phyloP scores from a whole-genome alignment of 2,113 vertebrate genomes.

The Gallinago jamesoni region DNA sequence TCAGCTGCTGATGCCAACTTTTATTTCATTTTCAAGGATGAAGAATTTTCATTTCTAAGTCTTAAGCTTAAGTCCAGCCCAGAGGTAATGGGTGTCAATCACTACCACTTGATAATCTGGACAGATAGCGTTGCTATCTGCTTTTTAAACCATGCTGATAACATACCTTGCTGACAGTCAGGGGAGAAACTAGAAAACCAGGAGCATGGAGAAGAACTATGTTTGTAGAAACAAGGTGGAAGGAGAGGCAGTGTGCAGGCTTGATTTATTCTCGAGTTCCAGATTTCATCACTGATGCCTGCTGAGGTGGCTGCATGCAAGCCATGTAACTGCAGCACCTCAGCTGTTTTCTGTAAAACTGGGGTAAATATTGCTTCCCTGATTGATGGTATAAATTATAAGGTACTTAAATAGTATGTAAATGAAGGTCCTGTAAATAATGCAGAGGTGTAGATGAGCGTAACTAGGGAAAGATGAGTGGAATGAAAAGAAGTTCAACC shows the following conservation, averaged over 20 bases:
- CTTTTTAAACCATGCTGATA: not conserved
- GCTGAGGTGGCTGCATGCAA: not conserved
- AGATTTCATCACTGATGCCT: not conserved
- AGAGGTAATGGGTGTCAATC: not conserved
- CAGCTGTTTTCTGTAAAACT: not conserved
- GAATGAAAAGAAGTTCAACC: not conserved
- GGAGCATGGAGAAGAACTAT: not conserved
- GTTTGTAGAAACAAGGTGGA: not conserved
- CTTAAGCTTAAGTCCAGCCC: not conserved
- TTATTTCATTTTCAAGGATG: not conserved
- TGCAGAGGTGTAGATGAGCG: not conserved
- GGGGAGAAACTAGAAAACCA: not conserved
- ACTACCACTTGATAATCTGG: not conserved
- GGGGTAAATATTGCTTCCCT: not conserved
- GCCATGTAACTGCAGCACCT: not conserved
- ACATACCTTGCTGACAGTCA: not conserved
- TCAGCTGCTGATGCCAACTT: not conserved
- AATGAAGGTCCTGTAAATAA: slow-evolving; percentile 24
- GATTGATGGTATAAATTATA: not conserved
- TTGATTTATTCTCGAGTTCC: not conserved
- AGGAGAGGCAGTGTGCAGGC: not conserved
- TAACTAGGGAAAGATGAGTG: not conserved
- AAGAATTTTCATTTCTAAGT: not conserved
- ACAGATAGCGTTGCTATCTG: not conserved
- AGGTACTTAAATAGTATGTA: not conserved